Evolutionary conservation across 2,797 vertebrate species (phyloP).

Genomic region (Pygocentrus nattereri): DNA sequence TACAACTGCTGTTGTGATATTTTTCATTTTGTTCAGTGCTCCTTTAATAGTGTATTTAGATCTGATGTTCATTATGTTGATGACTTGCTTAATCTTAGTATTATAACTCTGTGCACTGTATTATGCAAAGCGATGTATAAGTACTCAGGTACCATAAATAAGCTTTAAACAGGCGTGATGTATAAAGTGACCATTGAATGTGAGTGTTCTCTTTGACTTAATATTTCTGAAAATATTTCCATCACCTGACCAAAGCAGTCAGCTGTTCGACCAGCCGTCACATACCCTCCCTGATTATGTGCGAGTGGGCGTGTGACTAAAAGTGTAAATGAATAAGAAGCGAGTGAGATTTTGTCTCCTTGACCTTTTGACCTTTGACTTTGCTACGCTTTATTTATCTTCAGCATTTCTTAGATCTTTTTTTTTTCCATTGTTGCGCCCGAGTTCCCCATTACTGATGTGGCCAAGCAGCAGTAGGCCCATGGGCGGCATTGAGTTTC

Average conservation of each 20-base stretch:
- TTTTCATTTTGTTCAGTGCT: no score
- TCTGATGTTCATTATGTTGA: no score
- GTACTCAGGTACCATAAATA: not conserved
- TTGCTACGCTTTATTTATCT: not conserved
- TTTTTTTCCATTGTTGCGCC: not conserved
- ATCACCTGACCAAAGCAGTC: slow-evolving; percentile 52
- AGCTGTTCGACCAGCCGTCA: slow-evolving; percentile 43
- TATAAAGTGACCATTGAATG: not conserved
- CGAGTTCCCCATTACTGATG: slow-evolving; percentile 4
- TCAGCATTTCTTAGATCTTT: not conserved
- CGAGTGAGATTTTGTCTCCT: not conserved
- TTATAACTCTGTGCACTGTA: not conserved
- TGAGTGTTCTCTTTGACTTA: not conserved
- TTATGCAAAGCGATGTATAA: not conserved
- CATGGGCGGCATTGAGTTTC: slow-evolving; percentile 72
- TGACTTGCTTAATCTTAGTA: not conserved
- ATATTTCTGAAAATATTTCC: slow-evolving; percentile 57
- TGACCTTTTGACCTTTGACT: not conserved
- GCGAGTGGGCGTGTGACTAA: not conserved
- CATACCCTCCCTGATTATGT: not conserved
- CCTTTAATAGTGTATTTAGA: no score
- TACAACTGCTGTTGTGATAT: no score
- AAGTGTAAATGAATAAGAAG: slow-evolving; percentile 2
- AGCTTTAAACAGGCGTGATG: not conserved
- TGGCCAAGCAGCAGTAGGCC: slow-evolving; percentile 18